Conservation (phyloP, 2,113 vertebrate genomes). For the Brienomyrus longianalis region DNA sequence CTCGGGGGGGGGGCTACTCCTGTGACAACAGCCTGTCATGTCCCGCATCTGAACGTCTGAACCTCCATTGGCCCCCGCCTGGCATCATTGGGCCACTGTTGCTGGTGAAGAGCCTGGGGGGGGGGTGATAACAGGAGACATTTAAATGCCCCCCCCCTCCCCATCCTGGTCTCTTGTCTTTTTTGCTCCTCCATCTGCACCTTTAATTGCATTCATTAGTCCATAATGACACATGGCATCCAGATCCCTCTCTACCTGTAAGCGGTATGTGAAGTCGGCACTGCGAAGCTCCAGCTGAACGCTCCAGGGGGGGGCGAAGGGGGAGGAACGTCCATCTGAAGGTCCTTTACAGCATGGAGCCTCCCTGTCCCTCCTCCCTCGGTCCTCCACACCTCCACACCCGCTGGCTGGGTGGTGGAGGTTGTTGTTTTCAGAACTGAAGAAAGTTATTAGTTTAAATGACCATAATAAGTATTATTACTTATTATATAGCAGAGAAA, state of each 20-base stretch:
- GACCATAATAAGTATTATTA: background rate
- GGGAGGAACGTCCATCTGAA: background rate
- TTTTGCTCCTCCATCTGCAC: background rate
- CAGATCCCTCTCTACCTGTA: background rate
- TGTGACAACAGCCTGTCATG: too few species aligned
- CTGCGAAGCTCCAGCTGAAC: background rate
- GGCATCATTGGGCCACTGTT: background rate
- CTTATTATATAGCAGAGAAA: background rate
- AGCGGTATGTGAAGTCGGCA: background rate
- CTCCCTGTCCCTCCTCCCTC: background rate
- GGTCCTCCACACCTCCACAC: background rate
- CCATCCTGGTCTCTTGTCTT: background rate
- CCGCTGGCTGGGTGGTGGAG: background rate
- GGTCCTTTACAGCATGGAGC: background rate
- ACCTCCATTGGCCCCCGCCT: background rate
- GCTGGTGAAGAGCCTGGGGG: background rate
- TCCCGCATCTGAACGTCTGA: background rate
- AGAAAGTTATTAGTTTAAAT: background rate
- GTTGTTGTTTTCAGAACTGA: background rate
- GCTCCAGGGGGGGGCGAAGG: background rate
- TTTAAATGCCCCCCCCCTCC: background rate
- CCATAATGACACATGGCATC: background rate
- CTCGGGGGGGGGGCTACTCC: too few species aligned
- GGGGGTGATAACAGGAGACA: background rate
- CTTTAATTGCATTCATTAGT: slow-evolving; percentile 1